Conservation (phyloP, 2,113 vertebrate species). For the Anolis sagrei region DNA sequence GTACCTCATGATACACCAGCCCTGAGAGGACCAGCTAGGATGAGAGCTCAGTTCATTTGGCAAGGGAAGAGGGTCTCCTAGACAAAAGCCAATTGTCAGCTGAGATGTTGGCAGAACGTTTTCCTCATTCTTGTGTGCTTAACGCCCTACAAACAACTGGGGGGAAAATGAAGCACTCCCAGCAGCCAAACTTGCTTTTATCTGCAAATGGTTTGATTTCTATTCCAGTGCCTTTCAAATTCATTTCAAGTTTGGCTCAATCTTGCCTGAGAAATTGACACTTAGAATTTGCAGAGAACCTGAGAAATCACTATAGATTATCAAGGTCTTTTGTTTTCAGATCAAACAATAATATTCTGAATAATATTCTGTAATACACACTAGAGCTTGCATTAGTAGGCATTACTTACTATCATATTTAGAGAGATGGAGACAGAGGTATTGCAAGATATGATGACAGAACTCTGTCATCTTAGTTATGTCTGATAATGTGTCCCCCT, state of each 20-base stretch:
- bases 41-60: slow-evolving; percentile 57
- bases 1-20: slow-evolving; percentile 47
- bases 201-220: not conserved
- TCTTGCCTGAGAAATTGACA: not conserved
- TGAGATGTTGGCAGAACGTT: slow-evolving; percentile 29
- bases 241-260: not conserved
- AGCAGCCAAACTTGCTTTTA: not conserved
- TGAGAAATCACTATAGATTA: not conserved
- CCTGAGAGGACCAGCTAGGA: slow-evolving; percentile 39
- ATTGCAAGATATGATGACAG: no score
- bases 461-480: no score
- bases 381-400: not conserved
- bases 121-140: slow-evolving; percentile 20
- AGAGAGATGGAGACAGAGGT: not conserved
- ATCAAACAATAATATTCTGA: not conserved
- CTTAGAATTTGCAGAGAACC: not conserved
- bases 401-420: not conserved
- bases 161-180: not conserved
- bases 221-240: not conserved
- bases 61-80: slow-evolving; percentile 42
- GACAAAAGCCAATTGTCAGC: slow-evolving; percentile 41
- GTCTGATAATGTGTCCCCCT: no score
- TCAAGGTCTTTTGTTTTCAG: not conserved
- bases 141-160: not conserved
- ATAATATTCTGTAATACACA: not conserved